A percentile compares a stretch with the other conserved stretches of the same genome.
Evolutionary conservation across 1,140 invertebrate genomes (phyloP).

Genomic region (Berghia stephanieae): DNA sequence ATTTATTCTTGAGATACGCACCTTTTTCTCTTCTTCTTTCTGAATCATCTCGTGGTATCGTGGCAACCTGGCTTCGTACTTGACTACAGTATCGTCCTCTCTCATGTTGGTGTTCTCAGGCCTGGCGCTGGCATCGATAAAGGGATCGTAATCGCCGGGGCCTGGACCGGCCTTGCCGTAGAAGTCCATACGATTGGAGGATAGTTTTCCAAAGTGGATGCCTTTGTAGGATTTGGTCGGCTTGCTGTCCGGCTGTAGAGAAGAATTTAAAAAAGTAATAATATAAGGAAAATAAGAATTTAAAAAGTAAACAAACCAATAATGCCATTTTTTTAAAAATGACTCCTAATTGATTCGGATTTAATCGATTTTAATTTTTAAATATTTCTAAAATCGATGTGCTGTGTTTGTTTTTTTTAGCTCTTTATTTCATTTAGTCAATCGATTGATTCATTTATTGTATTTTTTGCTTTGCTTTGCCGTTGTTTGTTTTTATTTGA

Average conservation of each 20-base stretch:
- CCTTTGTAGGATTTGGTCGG: conserved; percentile 61
- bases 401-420: no score
- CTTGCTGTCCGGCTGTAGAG: conserved; percentile 41
- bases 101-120: conserved; percentile 59
- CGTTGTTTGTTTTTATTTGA: no score
- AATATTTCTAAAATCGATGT: no score
- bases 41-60: conserved; percentile 63
- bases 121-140: conserved; percentile 34
- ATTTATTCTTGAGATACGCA: no score
- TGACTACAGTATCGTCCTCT: conserved; percentile 39
- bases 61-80: conserved; percentile 60
- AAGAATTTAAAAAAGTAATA: neutral
- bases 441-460: no score
- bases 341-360: neutral
- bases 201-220: conserved; percentile 61
- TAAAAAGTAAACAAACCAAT: neutral
- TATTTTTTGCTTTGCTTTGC: no score
- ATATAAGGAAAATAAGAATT: neutral
- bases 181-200: conserved; percentile 57
- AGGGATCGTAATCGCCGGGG: conserved; percentile 65
- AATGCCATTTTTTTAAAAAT: neutral
- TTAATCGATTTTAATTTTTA: no score
- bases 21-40: conserved; percentile 63
- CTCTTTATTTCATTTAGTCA: no score
- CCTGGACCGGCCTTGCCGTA: conserved; percentile 58